Conservation (phyloP, 2,113 vertebrate species). For the Hippocampus barbouri region DNA sequence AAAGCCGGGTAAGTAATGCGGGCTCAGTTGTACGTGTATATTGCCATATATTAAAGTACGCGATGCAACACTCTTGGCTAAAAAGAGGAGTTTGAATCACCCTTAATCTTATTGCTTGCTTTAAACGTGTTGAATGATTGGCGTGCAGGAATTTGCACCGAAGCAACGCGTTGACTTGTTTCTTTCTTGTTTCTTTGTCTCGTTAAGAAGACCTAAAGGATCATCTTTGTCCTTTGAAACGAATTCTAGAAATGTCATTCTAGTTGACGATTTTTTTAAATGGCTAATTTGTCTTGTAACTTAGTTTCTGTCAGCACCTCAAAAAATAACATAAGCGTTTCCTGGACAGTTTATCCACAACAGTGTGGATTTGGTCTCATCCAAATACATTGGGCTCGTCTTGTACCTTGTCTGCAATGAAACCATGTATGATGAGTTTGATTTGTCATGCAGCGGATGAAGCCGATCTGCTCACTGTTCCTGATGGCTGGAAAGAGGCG, state of each 20-base stretch:
- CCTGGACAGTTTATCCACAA: not conserved
- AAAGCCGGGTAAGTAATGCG: constrained; percentile 38
- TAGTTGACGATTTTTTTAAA: too few relatives aligned
- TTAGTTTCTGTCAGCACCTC: too few relatives aligned
- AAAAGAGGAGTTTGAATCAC: accelerated
- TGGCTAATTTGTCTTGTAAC: not conserved
- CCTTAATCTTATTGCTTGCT: accelerated
- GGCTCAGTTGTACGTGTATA: constrained; percentile 26
- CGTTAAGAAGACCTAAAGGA: too few relatives aligned
- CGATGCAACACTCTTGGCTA: accelerated
- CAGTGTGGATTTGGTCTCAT: not conserved
- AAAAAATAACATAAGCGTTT: not conserved
- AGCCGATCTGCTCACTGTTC: constrained; percentile 85
- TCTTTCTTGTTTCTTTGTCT: not conserved
- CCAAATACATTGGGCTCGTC: too few relatives aligned
- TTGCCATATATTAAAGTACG: not conserved
- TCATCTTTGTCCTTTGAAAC: not conserved
- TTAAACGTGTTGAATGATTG: not conserved
- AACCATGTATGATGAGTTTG: not conserved
- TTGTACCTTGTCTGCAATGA: not conserved
- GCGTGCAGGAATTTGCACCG: not conserved
- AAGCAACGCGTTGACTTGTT: not conserved
- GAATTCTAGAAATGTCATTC: not conserved
- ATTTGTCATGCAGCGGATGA: constrained; percentile 48
- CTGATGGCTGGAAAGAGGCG: constrained; percentile 92